Evolutionary conservation across 1,140 invertebrate genomes (phyloP).

Genomic region (Zaprionus gabonicus): DNA sequence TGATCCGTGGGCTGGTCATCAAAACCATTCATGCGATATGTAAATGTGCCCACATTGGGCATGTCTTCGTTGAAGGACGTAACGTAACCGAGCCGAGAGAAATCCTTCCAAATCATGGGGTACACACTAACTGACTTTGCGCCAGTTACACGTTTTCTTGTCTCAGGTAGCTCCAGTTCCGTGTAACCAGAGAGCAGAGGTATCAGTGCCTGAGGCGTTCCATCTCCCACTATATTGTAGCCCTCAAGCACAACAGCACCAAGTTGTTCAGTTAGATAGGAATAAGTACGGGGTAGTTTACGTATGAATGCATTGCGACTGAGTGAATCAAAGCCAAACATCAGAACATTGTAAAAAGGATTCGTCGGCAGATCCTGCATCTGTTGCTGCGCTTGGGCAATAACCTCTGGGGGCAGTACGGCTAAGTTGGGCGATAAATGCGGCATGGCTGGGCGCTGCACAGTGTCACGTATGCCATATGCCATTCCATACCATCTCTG

Average conservation of each 20-base stretch:
- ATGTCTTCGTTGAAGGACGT: slow-evolving; percentile 95
- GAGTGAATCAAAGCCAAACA: slow-evolving; percentile 96
- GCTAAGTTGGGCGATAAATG: slow-evolving; percentile 62
- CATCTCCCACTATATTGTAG: slow-evolving; percentile 97
- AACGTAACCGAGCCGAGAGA: slow-evolving; percentile 89
- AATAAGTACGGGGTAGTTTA: slow-evolving; percentile 92
- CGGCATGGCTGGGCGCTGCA: slow-evolving; percentile 49
- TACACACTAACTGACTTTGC: slow-evolving; percentile 90
- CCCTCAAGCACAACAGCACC: slow-evolving; percentile 90
- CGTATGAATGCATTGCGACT: slow-evolving; percentile 94
- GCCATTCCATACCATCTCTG: slow-evolving; percentile 78
- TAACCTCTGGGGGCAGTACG: slow-evolving; percentile 54
- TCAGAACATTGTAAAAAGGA: slow-evolving; percentile 89
- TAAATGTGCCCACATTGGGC: slow-evolving; percentile 94
- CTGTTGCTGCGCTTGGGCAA: slow-evolving; percentile 63
- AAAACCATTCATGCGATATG: slow-evolving; percentile 96
- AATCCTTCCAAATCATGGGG: slow-evolving; percentile 93
- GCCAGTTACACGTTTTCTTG: slow-evolving; percentile 89
- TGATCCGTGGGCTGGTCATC: slow-evolving; percentile 93
- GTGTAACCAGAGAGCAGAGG: slow-evolving; percentile 95
- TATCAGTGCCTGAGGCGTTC: slow-evolving; percentile 96
- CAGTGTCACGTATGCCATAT: slow-evolving; percentile 73
- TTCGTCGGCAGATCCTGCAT: slow-evolving; percentile 59
- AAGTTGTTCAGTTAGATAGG: slow-evolving; percentile 90
- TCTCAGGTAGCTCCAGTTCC: slow-evolving; percentile 94